These are phyloP conservation scores for Oceanites oceanicus DNA, from an alignment of 2,113 vertebrate genomes.

Conservation along the genomic window DNA sequence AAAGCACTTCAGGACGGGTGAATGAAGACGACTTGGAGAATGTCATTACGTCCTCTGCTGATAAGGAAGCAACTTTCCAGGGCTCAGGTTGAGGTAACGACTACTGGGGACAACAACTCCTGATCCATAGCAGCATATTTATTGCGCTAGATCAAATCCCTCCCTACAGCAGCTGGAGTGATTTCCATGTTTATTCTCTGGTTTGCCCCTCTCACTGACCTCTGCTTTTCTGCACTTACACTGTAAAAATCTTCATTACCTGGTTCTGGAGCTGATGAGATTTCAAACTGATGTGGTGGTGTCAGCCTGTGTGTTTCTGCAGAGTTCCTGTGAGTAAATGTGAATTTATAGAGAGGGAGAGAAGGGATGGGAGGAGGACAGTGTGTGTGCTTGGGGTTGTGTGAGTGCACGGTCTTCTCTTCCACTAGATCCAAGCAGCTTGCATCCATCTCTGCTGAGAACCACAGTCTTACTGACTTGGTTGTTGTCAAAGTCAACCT, in stretches of 20 bases:
- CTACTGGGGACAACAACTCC: not conserved
- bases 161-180: not conserved
- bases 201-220: not conserved
- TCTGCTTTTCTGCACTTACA: not conserved
- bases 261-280: not conserved
- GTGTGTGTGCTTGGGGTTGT: not conserved
- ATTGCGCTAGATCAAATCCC: not conserved
- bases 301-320: not conserved
- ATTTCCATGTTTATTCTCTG: not conserved
- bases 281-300: not conserved
- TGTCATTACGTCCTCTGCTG: not conserved
- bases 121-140: not conserved
- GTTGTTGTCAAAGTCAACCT: not conserved
- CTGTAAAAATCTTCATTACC: not conserved
- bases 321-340: fast-evolving
- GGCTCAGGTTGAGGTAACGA: not conserved
- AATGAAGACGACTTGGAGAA: not conserved
- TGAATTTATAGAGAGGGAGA: not conserved
- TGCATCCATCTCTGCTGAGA: not conserved
- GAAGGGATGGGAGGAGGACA: not conserved
- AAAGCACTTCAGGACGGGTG: not conserved
- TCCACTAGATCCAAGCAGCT: not conserved
- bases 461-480: not conserved
- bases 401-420: not conserved
- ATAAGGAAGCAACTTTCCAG: not conserved